These are phyloP conservation scores for Corythornis madagascariensis DNA, from an alignment of 2,113 vertebrate genomes.

Conservation along the genomic window DNA sequence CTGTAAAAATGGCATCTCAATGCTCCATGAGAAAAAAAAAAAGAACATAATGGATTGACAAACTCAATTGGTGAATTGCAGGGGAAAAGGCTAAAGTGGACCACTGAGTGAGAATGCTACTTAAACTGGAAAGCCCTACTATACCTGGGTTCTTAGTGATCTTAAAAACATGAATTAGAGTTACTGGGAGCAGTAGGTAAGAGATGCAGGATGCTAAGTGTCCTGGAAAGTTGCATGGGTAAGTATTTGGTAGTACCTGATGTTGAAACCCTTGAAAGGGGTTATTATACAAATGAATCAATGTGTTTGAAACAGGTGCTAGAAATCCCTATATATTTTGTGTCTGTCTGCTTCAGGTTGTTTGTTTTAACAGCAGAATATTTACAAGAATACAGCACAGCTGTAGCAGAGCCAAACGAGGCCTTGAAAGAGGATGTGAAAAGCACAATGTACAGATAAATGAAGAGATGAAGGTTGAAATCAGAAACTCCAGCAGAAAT, in stretches of 20 bases:
- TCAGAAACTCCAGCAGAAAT: not conserved
- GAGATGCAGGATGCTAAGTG: not conserved
- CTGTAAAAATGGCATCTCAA: not conserved
- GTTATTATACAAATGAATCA: not conserved
- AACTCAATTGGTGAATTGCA: not conserved
- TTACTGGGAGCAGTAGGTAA: not conserved
- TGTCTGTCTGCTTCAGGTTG: fast-evolving
- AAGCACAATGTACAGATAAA: not conserved
- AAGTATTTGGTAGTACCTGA: not conserved
- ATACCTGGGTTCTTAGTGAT: not conserved
- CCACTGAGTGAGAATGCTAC: not conserved
- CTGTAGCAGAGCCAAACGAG: not conserved
- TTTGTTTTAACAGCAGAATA: not conserved
- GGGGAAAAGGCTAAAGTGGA: not conserved
- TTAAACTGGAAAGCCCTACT: not conserved
- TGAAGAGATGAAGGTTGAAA: not conserved
- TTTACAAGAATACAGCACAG: not conserved
- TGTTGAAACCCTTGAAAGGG: not conserved
- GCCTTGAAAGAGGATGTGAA: not conserved
- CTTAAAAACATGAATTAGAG: not conserved
- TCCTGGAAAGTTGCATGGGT: not conserved
- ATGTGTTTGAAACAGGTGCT: not conserved
- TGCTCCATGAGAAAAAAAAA: not conserved
- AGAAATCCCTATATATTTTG: not conserved
- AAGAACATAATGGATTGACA: not conserved